These are phyloP conservation scores for Ceratina australensis DNA, from an alignment of 1,140 invertebrate genomes.

Conservation along the genomic window DNA sequence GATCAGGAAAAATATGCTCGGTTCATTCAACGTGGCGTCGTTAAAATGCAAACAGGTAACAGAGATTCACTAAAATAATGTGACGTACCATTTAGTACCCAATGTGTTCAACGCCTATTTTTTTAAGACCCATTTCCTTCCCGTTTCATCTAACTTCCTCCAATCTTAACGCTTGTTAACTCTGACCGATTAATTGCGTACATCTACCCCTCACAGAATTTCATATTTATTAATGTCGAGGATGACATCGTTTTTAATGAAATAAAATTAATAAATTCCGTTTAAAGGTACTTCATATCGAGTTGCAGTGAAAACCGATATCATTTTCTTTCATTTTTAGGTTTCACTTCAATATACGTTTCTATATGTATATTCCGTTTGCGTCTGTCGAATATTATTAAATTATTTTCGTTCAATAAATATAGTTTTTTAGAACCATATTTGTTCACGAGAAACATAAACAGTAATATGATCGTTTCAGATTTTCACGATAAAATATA, in stretches of 20 bases:
- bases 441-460: not conserved
- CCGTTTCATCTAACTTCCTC: not conserved
- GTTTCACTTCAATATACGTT: not conserved
- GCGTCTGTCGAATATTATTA: not conserved
- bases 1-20: slow-evolving; percentile 35
- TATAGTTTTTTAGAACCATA: not conserved
- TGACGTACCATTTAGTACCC: slow-evolving; percentile 40
- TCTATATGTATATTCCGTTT: not conserved
- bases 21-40: slow-evolving; percentile 43
- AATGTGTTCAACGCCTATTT: slow-evolving; percentile 35
- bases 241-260: too few relatives aligned
- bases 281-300: too few relatives aligned
- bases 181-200: too few relatives aligned
- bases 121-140: not conserved
- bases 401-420: not conserved
- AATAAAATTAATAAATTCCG: too few relatives aligned
- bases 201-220: too few relatives aligned
- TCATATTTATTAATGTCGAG: too few relatives aligned
- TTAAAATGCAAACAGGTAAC: slow-evolving; percentile 6
- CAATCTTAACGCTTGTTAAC: slow-evolving; percentile 18
- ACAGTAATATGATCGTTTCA: too few relatives aligned
- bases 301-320: too few relatives aligned
- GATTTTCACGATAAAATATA: too few relatives aligned
- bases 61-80: not conserved
- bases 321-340: too few relatives aligned